A percentile compares a stretch with the other conserved stretches of the same genome.
These are phyloP conservation scores for Nebria salina DNA, from an alignment of 2,888 invertebrate genomes.

Conservation along the genomic window DNA sequence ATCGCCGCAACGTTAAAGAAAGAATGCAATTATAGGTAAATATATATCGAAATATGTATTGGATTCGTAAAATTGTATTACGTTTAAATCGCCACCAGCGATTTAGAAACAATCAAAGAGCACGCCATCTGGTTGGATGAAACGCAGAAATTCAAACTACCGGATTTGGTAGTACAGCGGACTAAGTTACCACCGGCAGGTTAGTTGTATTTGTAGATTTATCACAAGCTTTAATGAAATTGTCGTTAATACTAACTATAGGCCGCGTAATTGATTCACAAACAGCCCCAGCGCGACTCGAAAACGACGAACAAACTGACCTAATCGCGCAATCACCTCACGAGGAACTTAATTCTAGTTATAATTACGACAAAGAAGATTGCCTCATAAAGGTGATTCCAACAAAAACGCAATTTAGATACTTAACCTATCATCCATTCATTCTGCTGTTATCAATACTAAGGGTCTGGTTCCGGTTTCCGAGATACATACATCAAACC, in stretches of 20 bases:
- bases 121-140: slow-evolving; percentile 82
- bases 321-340: slow-evolving; percentile 20
- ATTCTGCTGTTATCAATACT: no score
- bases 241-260: slow-evolving; percentile 37
- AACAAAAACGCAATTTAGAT: neutral
- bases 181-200: slow-evolving; percentile 77
- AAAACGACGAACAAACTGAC: slow-evolving; percentile 52
- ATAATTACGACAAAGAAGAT: slow-evolving; percentile 50
- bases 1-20: slow-evolving; percentile 75
- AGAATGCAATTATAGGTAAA: slow-evolving; percentile 77
- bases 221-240: neutral
- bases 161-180: slow-evolving; percentile 71
- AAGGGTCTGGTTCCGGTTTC: no score
- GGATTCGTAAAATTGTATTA: no score
- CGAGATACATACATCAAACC: no score
- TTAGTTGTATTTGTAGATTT: slow-evolving; percentile 52
- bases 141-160: slow-evolving; percentile 74
- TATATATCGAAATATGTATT: slow-evolving; percentile 4
- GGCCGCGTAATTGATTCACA: slow-evolving; percentile 57
- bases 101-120: slow-evolving; percentile 74
- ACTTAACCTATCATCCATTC: no score
- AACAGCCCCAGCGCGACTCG: slow-evolving; percentile 63
- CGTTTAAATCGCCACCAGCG: slow-evolving; percentile 59
- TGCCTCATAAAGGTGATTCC: slow-evolving; percentile 46
- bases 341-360: slow-evolving; percentile 35